These are phyloP conservation scores for Lasioglossum pauxillum DNA, from an alignment of 2,888 invertebrate species.

Conservation along the genomic window DNA sequence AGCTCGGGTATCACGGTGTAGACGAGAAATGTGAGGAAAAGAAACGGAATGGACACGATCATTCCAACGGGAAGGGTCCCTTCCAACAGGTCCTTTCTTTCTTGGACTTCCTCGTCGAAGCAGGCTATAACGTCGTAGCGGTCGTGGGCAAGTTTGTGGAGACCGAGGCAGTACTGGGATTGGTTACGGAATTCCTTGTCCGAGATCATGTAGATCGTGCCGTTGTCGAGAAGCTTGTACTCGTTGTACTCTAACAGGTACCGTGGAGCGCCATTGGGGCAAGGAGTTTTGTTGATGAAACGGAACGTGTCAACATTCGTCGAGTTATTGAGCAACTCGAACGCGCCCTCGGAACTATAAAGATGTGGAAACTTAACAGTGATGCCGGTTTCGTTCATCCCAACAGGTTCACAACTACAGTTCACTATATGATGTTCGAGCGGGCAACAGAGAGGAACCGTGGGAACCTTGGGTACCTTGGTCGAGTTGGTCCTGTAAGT, in stretches of 20 bases:
- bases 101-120: conserved; percentile 30
- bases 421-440: neutral
- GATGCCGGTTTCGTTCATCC: neutral
- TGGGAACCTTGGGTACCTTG: conserved; percentile 34
- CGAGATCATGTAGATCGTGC: conserved; percentile 62
- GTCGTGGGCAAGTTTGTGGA: neutral
- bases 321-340: conserved; percentile 15
- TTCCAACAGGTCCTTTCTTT: too few relatives aligned
- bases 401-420: conserved; percentile 8
- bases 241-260: conserved; percentile 51
- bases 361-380: conserved; percentile 63
- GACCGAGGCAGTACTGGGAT: conserved; percentile 70
- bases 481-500: neutral
- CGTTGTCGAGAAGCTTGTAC: conserved; percentile 70
- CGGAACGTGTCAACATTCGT: conserved; percentile 42
- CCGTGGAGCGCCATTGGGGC: conserved; percentile 27
- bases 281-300: conserved; percentile 63
- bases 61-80: conserved; percentile 67
- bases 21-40: conserved; percentile 78
- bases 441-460: conserved; percentile 72
- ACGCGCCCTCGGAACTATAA: conserved; percentile 51
- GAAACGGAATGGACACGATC: conserved; percentile 79
- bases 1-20: conserved; percentile 80
- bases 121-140: conserved; percentile 67
- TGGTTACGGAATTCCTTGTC: neutral